Base-by-base conservation (phyloP, 2,888 invertebrate genomes). In the Ommatoiulus sabulosus region DNA sequence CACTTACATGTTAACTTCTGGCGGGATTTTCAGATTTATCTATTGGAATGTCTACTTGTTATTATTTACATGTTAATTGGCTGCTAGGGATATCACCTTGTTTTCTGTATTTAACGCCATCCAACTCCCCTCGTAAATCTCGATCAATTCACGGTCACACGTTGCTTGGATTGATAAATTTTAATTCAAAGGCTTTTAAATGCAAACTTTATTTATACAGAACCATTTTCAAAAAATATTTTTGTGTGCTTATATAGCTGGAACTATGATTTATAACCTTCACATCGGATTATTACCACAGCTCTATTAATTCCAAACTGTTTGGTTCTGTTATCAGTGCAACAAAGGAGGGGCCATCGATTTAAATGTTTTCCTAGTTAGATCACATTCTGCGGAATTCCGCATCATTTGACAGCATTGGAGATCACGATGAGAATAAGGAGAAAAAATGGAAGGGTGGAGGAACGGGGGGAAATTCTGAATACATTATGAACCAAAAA, bases 1-100 rank as follows among this genome's bases (percentile, higher is more conserved):
- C 80, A 80, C 80, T 80, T 80, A 80, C 12, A 24, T 80, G 80
- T 80, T 80, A 35, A 80, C 80, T 80, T 35, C 80, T 80, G 80
- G 12, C 24, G 35, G 80, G 80, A 80, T 80, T 80, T 80, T 80
- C 24, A 80, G 35, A 80, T 80, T 80, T 80, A 80, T 80, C 80
- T 80, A 80, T 80, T 80, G 80, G 80, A 80, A 80, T 80, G 80
- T 3, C 80, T 80, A 4, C 24, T 80, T 80, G 80, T 80, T 80
- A 80, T 80, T 80, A 80, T 80, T 80, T 80, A 80, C 80, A 80
- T 80, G 80, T 35, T 80, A 80, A 80, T 80, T 80, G 80, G 80
- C 3, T 80, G 80, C 35, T 80, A 80, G 80, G 15, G 35, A 20
- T 80, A 80, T 80, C 80, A 20, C 80, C 80, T 80, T 80, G 80